Base-by-base conservation (phyloP, 2,113 vertebrate genomes). In the Alligator mississippiensis region DNA sequence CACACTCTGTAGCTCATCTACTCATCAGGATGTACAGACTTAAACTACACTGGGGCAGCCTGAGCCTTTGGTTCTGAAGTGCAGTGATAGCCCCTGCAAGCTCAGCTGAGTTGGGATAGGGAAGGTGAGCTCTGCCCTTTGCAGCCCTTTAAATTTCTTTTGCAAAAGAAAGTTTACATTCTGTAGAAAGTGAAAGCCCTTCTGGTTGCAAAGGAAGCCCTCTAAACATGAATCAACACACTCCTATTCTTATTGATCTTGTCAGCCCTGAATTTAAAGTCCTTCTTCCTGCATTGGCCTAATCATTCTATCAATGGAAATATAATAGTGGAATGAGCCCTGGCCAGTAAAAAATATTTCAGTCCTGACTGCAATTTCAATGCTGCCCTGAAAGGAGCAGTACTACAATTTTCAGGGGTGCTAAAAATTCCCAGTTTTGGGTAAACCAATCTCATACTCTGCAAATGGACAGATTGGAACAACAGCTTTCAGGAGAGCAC, bases 181-280 rank as follows among this genome's bases (percentile, higher is more conserved):
- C 47, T 82, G 30, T 83, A 92, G 54, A 14, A 90, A 94, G 84
- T 3, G 3, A 10, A 93, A 90, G 14, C 25, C 61, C 58, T 74
- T 74, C 6, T 58, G n/a, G 11, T 82, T 86, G 47, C 63, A 38
- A 83, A 80, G 30, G 79, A 89, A 92, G 34, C 21, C 78, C 80
- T 85, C 38, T 38, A 85, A 83, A 89, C 6, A 70, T 74, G 85
- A 87, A 60, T 8, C 25, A 79, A 78, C 90, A 2, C 28, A 11
- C 38, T 66, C 4, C 27, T 66, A 55, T 86, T 38, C 68, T 28
- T 68, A 80, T 57, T 30, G 84, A 62, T 27, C 21, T n/a, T 27
- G 9, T 83, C 76, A 61, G 22, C 16, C 83, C 66, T 55, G 72
- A 38, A 14, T 63, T 79, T 82, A 25, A 22, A 5, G 15, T 28